phyloP scores from a whole-genome alignment of 1,140 invertebrate species.

The Anastrepha ludens region DNA sequence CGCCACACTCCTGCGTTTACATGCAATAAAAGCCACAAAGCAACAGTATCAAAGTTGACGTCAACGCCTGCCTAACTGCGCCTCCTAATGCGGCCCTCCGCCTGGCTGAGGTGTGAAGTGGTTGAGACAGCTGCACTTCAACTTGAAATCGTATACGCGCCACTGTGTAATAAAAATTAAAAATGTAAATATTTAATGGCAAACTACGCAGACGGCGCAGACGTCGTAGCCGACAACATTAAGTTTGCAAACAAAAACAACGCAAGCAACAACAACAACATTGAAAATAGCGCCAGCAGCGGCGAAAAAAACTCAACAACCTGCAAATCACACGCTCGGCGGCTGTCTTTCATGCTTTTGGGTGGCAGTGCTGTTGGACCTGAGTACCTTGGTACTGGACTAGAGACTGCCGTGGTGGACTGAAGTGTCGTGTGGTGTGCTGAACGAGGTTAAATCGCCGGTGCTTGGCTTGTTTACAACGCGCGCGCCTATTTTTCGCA shows the following conservation, averaged over 20 bases:
- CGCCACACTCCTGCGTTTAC: no score
- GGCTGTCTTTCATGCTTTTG: not conserved
- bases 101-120: no score
- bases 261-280: not conserved
- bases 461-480: slow-evolving; percentile 8
- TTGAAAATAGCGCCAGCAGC: not conserved
- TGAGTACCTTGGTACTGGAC: not conserved
- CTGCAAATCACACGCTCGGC: not conserved
- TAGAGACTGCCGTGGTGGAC: not conserved
- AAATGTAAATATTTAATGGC: no score
- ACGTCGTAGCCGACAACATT: not conserved
- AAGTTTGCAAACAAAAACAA: not conserved
- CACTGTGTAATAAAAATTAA: no score
- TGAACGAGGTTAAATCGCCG: not conserved
- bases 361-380: not conserved
- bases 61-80: no score
- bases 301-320: no score
- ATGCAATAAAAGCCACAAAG: no score
- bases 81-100: no score
- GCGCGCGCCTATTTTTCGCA: not conserved
- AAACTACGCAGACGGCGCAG: no score
- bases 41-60: no score
- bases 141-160: no score
- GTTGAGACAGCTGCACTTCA: no score
- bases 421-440: not conserved